Evolutionary conservation across 2,888 invertebrate species (phyloP).

Genomic region (Diaphora mendica): DNA sequence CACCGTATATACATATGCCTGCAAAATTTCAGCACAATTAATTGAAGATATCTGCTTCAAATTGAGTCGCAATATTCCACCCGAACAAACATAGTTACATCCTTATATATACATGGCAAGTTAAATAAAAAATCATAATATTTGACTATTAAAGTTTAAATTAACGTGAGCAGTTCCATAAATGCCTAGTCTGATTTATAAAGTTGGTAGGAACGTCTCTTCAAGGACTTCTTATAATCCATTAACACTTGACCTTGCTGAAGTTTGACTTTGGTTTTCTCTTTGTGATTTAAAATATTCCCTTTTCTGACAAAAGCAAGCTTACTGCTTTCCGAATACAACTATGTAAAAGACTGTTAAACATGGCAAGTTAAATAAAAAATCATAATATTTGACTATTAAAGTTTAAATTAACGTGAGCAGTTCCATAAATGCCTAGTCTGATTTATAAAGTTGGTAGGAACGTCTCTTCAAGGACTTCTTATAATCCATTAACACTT

Average conservation of each 20-base stretch:
- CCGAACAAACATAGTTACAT: no score
- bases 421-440: neutral
- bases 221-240: neutral
- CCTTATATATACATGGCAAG: no score
- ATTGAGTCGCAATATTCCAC: no score
- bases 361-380: no score
- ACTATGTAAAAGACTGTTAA: no score
- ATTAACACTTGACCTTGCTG: neutral
- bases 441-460: slow-evolving; percentile 4
- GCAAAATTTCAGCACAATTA: no score
- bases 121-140: no score
- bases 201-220: slow-evolving; percentile 2
- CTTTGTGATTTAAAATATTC: neutral
- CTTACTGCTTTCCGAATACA: neutral
- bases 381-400: neutral
- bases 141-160: neutral
- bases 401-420: slow-evolving; percentile 3
- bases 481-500: neutral
- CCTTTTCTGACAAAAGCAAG: neutral
- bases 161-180: neutral
- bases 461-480: neutral
- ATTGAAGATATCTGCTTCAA: no score
- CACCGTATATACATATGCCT: no score
- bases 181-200: neutral
- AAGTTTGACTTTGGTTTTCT: neutral